phyloP scores from a whole-genome alignment of 2,888 invertebrate species.

The Tinea pellionella region DNA sequence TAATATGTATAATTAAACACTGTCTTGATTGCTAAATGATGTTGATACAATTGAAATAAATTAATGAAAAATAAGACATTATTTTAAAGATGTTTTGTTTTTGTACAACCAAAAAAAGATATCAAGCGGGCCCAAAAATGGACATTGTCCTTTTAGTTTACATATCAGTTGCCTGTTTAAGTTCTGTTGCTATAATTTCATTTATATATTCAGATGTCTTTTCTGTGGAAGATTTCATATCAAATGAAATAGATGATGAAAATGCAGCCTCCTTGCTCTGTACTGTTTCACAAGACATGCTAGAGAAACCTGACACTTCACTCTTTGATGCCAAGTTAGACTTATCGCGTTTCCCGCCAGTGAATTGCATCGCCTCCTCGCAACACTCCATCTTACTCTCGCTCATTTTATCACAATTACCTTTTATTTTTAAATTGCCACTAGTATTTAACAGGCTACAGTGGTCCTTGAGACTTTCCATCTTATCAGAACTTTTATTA shows the following conservation, averaged over 20 bases:
- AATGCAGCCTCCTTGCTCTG: slow-evolving; percentile 15
- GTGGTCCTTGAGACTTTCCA: slow-evolving; percentile 25
- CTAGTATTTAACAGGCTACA: slow-evolving; percentile 28
- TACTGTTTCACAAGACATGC: slow-evolving; percentile 11
- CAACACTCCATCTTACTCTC: slow-evolving; percentile 20
- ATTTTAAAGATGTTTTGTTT: no score
- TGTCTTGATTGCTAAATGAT: no score
- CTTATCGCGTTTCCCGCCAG: slow-evolving; percentile 2
- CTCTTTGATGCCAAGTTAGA: slow-evolving; percentile 3
- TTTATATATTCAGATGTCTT: slow-evolving; percentile 26
- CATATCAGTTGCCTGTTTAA: slow-evolving; percentile 33
- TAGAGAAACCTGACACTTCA: slow-evolving; percentile 8
- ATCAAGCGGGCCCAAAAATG: no score
- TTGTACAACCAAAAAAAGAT: no score
- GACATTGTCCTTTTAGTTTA: no score
- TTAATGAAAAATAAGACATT: no score
- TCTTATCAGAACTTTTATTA: slow-evolving; percentile 4
- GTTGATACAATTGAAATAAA: no score
- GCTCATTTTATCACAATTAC: slow-evolving; percentile 18
- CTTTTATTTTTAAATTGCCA: slow-evolving; percentile 20
- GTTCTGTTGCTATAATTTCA: slow-evolving; percentile 28
- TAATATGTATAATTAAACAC: no score
- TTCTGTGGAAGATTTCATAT: slow-evolving; percentile 24
- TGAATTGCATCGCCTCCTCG: slow-evolving; percentile 4
- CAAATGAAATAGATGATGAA: slow-evolving; percentile 25